phyloP scores from a whole-genome alignment of 2,113 vertebrate species.

The Paracanthobrama guichenoti region DNA sequence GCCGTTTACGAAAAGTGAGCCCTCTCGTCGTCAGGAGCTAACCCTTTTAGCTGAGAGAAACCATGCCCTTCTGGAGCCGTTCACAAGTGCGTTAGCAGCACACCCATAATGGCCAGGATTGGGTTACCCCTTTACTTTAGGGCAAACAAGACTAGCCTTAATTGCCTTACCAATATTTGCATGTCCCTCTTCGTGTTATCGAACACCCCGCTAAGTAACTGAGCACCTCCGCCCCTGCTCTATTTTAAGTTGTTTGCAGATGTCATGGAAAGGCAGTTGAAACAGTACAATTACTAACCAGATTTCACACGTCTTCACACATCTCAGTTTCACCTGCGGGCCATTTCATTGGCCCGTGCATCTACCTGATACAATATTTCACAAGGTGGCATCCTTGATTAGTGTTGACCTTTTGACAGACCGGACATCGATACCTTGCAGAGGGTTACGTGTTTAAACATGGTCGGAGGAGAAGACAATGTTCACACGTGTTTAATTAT shows the following conservation, averaged over 20 bases:
- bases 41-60: constrained; percentile 74
- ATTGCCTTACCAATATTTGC: constrained; percentile 79
- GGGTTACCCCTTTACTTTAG: constrained; percentile 75
- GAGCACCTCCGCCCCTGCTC: constrained; percentile 56
- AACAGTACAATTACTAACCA: constrained; percentile 68
- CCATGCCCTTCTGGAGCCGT: constrained; percentile 61
- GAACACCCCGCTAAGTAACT: constrained; percentile 74
- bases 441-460: constrained; percentile 39
- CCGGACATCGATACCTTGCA: constrained; percentile 17
- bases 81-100: constrained; percentile 66
- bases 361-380: constrained; percentile 25
- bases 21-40: constrained; percentile 62
- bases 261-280: constrained; percentile 62
- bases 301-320: constrained; percentile 69
- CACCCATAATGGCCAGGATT: constrained; percentile 73
- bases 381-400: constrained; percentile 30
- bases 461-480: constrained; percentile 43
- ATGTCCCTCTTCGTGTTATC: constrained; percentile 74
- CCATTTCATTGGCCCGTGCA: constrained; percentile 27
- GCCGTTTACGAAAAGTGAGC: constrained; percentile 70
- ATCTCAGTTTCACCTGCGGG: constrained; percentile 62
- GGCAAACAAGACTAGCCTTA: constrained; percentile 73
- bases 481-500: constrained; percentile 54
- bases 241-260: constrained; percentile 75
- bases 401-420: constrained; percentile 35